Percentiles rank a stretch among this genome's conserved stretches.
Conservation (phyloP, 2,113 vertebrate species). For the Bothrops jararaca region DNA sequence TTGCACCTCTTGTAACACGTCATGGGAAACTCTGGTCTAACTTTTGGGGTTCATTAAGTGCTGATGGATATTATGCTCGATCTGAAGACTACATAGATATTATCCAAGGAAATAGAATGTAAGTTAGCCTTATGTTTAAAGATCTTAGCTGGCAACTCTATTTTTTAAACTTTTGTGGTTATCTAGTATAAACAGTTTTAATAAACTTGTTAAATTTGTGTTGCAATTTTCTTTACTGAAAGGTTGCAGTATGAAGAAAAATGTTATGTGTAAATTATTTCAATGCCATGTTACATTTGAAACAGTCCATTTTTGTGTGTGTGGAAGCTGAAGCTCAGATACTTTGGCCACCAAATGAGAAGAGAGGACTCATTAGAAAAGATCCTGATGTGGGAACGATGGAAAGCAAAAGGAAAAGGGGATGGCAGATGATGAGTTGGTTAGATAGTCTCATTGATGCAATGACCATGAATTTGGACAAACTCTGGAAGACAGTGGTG, state of each 20-base stretch:
- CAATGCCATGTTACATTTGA: not conserved
- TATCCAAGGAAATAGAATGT: conserved; percentile 93
- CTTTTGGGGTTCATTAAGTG: conserved; percentile 94
- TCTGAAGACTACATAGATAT: conserved; percentile 98
- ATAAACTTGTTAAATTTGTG: not conserved
- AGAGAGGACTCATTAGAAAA: not conserved
- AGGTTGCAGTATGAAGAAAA: not conserved
- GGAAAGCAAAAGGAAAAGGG: not conserved
- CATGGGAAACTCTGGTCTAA: conserved; percentile 97
- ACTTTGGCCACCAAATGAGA: not conserved
- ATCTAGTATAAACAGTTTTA: not conserved
- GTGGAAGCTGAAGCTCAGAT: not conserved
- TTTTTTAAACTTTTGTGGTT: not conserved
- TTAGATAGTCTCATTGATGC: not conserved
- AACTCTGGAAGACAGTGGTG: not conserved
- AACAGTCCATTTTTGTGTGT: not conserved
- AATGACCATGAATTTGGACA: not conserved
- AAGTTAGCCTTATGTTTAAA: conserved; percentile 65
- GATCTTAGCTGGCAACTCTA: not conserved
- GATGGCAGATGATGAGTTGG: not conserved
- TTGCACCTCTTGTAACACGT: conserved; percentile 90
- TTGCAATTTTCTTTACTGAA: not conserved
- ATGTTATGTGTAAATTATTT: not conserved
- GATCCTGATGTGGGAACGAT: not conserved
- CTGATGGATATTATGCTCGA: conserved; percentile 94